Evolutionary conservation across 1,140 invertebrate species (phyloP).

Genomic region (Idris sp.): DNA sequence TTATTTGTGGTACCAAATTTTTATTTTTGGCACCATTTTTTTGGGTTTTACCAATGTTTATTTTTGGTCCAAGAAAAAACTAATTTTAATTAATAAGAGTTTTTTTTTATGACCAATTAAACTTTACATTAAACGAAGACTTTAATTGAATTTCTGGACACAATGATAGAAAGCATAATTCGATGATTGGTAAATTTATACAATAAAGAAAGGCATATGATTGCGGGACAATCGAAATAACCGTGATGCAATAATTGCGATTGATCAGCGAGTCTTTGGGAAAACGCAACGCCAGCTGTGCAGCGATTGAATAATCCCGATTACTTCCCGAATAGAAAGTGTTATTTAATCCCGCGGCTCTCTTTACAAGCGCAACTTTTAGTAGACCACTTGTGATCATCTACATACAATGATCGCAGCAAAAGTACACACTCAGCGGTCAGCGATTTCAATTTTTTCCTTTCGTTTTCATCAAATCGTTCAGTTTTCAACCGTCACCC

Average conservation of each 20-base stretch:
- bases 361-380: conserved; percentile 32
- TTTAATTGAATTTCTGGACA: too few relatives aligned
- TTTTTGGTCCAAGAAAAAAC: too few relatives aligned
- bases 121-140: too few relatives aligned
- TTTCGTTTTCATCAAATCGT: conserved; percentile 29
- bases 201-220: conserved; percentile 38
- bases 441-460: conserved; percentile 11
- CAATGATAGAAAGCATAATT: too few relatives aligned
- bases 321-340: conserved; percentile 75
- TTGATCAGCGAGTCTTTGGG: conserved; percentile 59
- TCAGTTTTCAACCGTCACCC: conserved; percentile 1
- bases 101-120: too few relatives aligned
- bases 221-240: conserved; percentile 40
- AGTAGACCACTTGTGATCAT: conserved; percentile 39
- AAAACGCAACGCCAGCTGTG: conserved; percentile 50
- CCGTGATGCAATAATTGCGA: conserved; percentile 62
- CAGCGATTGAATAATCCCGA: conserved; percentile 72
- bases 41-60: too few relatives aligned
- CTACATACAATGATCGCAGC: conserved; percentile 45
- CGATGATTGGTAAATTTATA: too few relatives aligned
- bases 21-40: too few relatives aligned
- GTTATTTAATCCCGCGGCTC: conserved; percentile 53
- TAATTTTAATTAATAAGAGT: too few relatives aligned
- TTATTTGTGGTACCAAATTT: too few relatives aligned
- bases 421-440: not conserved